Evolutionary conservation across 37 sponge, comb jelly and placozoan genomes (phyloP).

Genomic region (Mnemiopsis leidyi): DNA sequence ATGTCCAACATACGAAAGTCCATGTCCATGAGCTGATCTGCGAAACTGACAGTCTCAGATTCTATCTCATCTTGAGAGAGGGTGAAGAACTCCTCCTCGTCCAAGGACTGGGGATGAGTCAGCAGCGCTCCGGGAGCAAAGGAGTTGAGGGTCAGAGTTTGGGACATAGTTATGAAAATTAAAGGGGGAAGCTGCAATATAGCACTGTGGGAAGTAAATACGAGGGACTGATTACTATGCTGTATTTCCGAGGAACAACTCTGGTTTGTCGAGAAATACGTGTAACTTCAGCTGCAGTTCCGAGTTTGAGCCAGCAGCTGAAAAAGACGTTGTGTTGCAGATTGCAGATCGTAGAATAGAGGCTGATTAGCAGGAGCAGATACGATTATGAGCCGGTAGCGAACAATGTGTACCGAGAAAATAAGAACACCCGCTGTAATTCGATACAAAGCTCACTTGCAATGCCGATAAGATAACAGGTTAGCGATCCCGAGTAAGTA

Average conservation of each 20-base stretch:
- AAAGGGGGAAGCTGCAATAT: too few relatives aligned
- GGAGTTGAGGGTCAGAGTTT: background rate
- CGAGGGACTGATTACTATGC: background rate
- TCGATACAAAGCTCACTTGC: background rate
- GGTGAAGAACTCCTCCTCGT: conserved; percentile 6
- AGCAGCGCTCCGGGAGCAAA: background rate
- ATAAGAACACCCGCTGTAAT: background rate
- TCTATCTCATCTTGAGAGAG: background rate
- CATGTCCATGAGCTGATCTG: conserved; percentile 46
- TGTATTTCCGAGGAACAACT: background rate
- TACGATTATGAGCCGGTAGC: background rate
- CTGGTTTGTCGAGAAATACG: background rate
- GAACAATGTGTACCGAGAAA: background rate
- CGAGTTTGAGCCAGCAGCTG: background rate
- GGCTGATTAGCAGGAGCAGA: background rate
- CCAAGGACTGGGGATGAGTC: background rate
- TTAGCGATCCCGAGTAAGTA: background rate
- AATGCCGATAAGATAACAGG: background rate
- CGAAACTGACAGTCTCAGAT: background rate
- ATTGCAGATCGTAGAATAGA: background rate
- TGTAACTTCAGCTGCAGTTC: background rate
- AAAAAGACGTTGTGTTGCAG: too few relatives aligned
- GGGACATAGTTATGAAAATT: background rate
- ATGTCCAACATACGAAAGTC: conserved; percentile 39
- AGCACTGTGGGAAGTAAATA: background rate